Evolutionary conservation across 2,797 vertebrate genomes (phyloP).

Genomic region (Fringilla coelebs): DNA sequence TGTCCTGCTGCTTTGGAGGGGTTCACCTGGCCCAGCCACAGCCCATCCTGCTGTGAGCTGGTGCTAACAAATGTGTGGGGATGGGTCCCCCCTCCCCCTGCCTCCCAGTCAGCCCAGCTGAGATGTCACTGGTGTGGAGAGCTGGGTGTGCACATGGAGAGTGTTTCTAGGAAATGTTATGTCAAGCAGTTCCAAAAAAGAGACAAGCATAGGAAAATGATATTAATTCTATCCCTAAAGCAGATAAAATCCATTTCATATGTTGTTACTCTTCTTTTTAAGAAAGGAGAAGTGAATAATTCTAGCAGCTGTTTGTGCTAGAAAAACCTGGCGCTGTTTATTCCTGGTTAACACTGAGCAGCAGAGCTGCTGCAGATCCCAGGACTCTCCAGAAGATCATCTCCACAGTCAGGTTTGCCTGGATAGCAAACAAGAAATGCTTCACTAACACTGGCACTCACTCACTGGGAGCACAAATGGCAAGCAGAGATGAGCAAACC

Average conservation of each 20-base stretch:
- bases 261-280: slow-evolving; percentile 54
- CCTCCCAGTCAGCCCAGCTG: neutral
- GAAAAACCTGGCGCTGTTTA: slow-evolving; percentile 47
- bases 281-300: slow-evolving; percentile 34
- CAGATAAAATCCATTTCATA: slow-evolving; percentile 67
- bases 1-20: slow-evolving; percentile 47
- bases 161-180: slow-evolving; percentile 71
- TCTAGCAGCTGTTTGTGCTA: slow-evolving; percentile 64
- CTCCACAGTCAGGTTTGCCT: slow-evolving; percentile 5
- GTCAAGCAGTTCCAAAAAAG: slow-evolving; percentile 64
- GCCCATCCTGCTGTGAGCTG: neutral
- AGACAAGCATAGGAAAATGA: slow-evolving; percentile 66
- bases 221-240: slow-evolving; percentile 70
- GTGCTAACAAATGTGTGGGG: neutral
- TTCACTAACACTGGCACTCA: neutral
- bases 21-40: slow-evolving; percentile 25
- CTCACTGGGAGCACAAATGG: accelerated
- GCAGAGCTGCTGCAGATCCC: slow-evolving; percentile 35
- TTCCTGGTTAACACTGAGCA: slow-evolving; percentile 36
- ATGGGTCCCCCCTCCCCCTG: neutral
- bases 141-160: slow-evolving; percentile 50
- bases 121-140: neutral
- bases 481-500: neutral
- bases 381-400: neutral
- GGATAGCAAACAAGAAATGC: neutral